Percentiles rank a stretch among this genome's conserved stretches.
Conservation (phyloP, 2,888 invertebrate species). For the Eretmocerus hayati region DNA sequence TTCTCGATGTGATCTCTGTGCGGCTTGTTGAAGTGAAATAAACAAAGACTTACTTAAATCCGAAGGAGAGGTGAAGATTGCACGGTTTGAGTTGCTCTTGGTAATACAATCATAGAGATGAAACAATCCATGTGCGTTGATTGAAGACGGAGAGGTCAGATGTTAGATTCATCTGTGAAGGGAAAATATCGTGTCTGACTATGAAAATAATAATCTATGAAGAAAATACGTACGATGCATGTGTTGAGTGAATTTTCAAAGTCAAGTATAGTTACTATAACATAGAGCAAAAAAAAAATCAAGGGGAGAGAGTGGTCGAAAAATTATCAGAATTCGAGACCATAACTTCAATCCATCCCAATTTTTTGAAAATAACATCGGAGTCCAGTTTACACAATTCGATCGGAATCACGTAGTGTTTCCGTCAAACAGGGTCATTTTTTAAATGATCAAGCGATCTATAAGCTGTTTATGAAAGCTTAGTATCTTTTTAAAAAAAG, state of each 20-base stretch:
- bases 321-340: conserved; percentile 20
- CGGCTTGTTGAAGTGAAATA: too few relatives aligned
- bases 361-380: conserved; percentile 13
- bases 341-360: conserved; percentile 18
- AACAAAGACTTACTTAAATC: too few relatives aligned
- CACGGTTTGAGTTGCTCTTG: too few relatives aligned
- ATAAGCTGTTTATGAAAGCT: conserved; percentile 11
- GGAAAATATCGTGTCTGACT: conserved; percentile 31
- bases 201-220: conserved; percentile 26
- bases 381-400: conserved; percentile 7
- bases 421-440: conserved; percentile 14
- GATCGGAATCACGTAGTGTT: conserved; percentile 15
- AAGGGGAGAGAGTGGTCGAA: conserved; percentile 23
- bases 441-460: conserved; percentile 11
- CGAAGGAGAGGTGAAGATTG: too few relatives aligned
- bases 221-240: conserved; percentile 38
- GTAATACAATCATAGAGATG: too few relatives aligned
- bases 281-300: conserved; percentile 19
- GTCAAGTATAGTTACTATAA: conserved; percentile 22
- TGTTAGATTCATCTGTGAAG: conserved; percentile 15
- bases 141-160: conserved; percentile 12
- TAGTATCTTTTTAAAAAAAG: conserved; percentile 16
- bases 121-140: conserved; percentile 20
- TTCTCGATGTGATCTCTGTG: too few relatives aligned
- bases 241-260: conserved; percentile 34